Conservation (phyloP, 2,888 invertebrate genomes). For the Neoscelio sp. region DNA sequence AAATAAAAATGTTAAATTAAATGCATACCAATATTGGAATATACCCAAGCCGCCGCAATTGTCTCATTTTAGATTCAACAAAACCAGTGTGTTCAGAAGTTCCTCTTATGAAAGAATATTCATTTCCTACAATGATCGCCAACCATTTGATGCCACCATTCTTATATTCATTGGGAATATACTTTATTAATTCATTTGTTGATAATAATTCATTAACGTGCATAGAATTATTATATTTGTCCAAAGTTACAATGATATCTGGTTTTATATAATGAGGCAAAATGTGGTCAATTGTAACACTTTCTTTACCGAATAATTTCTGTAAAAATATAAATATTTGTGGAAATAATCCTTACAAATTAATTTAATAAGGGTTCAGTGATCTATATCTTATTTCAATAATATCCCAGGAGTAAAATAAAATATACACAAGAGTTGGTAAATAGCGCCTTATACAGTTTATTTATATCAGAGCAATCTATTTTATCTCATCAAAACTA, state of each 20-base stretch:
- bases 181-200: conserved; percentile 69
- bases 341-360: neutral
- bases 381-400: too few species aligned
- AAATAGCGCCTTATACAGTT: too few species aligned
- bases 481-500: too few species aligned
- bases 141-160: conserved; percentile 82
- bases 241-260: conserved; percentile 87
- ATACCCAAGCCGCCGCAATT: conserved; percentile 85
- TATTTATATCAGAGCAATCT: too few species aligned
- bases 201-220: conserved; percentile 67
- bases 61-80: conserved; percentile 86
- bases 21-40: conserved; percentile 78
- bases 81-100: conserved; percentile 82
- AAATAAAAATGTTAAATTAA: neutral
- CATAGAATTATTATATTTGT: conserved; percentile 82
- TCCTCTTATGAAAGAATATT: conserved; percentile 52
- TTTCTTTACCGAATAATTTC: conserved; percentile 83
- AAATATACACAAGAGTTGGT: too few species aligned
- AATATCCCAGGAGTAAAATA: too few species aligned
- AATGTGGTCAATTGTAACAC: conserved; percentile 85
- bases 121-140: conserved; percentile 84
- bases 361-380: too few species aligned
- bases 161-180: conserved; percentile 66
- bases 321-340: conserved; percentile 38
- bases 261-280: conserved; percentile 88